Base-by-base conservation (phyloP, 2,113 vertebrate genomes). In the Gobio gobio region DNA sequence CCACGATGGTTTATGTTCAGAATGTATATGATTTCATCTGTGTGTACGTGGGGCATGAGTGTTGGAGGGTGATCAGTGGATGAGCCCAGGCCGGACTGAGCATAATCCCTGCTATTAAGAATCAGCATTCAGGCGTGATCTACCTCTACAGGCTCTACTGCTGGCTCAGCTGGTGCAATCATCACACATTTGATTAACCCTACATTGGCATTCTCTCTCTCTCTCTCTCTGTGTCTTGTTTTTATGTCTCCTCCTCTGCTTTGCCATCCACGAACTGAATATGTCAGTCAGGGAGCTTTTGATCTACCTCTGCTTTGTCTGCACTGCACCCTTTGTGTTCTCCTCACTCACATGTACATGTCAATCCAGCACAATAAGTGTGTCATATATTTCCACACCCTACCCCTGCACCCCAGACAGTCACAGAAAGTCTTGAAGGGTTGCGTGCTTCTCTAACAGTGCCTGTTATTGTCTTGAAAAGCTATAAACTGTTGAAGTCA, bases 41-140 rank as follows among this genome's bases (percentile, higher is more conserved):
- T 56, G 82, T 78, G 86, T 82, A 51, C 49, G 22, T 80, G 64
- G 77, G 76, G 68, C 56, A 1, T 80, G 74, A 54, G 47, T 70
- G 58, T 20, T 14, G 29, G 47, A 74, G 66, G 40, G 36, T 45
- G 51, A 68, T 83, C 63, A 82, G 77, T 82, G 78, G 47, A 64
- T 66, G 66, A 88, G 74, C 68, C 83, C 13, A 61, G 63, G 56
- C 86, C 49, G 72, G 85, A 58, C n/a, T 70, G 58, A 83, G 78
- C 33, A 54, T 87, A 89, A 88, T 89, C 90, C 87, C 79, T 72
- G 68, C 74, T 86, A 87, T 90, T 90, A 89, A 86, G 82, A 66
- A 83, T 83, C 75, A 76, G 84, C 78, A 87, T 81, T 85, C 87
- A 90, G 78, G 82, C 90, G 85, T 89, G 88, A 85, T 88, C 56